phyloP scores from a whole-genome alignment of 2,888 invertebrate genomes.

The Cryptus armator region DNA sequence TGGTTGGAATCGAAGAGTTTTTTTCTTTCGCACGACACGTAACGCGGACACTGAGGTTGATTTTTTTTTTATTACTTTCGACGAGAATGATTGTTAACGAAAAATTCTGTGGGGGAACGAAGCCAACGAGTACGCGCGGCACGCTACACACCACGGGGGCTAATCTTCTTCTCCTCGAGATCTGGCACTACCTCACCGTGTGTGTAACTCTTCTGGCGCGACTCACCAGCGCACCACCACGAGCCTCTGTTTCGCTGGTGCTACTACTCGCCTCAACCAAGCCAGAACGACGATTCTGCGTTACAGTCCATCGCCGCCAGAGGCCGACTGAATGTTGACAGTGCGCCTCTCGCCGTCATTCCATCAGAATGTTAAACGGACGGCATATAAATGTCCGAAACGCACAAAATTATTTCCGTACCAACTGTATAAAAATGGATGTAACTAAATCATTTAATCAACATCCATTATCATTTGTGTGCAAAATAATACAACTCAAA shows the following conservation, averaged over 20 bases:
- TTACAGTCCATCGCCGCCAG: constrained; percentile 81
- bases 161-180: constrained; percentile 50
- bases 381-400: too few relatives aligned
- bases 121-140: constrained; percentile 7
- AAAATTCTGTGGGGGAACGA: neutral
- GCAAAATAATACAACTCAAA: too few relatives aligned
- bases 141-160: constrained; percentile 32
- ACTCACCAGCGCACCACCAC: constrained; percentile 68
- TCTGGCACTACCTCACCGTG: constrained; percentile 54
- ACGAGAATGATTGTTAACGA: constrained; percentile 10
- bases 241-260: constrained; percentile 63
- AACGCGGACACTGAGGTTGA: constrained; percentile 27
- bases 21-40: constrained; percentile 30
- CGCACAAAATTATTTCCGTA: too few relatives aligned
- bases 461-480: too few relatives aligned
- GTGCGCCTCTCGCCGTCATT: too few relatives aligned
- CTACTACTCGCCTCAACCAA: constrained; percentile 62
- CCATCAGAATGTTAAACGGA: too few relatives aligned
- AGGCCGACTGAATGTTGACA: constrained; percentile 69
- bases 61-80: neutral
- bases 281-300: constrained; percentile 68
- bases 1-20: constrained; percentile 16
- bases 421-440: too few relatives aligned
- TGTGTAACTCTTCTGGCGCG: constrained; percentile 54
- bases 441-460: too few relatives aligned